Conservation (phyloP, 2,888 invertebrate species). For the Megamerina dolium region DNA sequence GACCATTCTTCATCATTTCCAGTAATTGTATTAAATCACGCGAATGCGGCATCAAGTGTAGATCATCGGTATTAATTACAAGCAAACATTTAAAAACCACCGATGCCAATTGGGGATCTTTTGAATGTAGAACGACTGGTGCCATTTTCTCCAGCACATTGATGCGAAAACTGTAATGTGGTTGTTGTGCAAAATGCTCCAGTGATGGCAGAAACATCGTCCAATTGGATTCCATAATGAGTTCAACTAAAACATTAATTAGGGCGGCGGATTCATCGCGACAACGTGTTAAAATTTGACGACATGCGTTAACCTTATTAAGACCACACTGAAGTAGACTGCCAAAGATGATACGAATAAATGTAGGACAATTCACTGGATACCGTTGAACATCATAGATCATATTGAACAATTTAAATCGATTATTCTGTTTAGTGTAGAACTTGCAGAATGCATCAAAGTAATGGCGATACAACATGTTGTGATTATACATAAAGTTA, state of each 20-base stretch:
- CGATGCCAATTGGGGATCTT: slow-evolving; percentile 15
- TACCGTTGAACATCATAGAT: slow-evolving; percentile 26
- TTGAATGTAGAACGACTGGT: slow-evolving; percentile 16
- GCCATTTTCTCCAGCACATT: slow-evolving; percentile 22
- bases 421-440: slow-evolving; percentile 22
- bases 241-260: slow-evolving; percentile 24
- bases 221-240: slow-evolving; percentile 29
- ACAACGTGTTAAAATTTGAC: slow-evolving; percentile 19
- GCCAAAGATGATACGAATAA: slow-evolving; percentile 19
- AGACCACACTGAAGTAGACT: slow-evolving; percentile 21
- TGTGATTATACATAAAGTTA: slow-evolving; percentile 20
- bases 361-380: slow-evolving; percentile 18
- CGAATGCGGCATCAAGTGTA: slow-evolving; percentile 11
- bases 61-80: slow-evolving; percentile 18
- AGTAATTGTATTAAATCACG: slow-evolving; percentile 19
- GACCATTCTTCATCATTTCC: slow-evolving; percentile 16
- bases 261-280: slow-evolving; percentile 13
- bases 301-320: slow-evolving; percentile 23
- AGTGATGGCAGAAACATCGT: slow-evolving; percentile 25
- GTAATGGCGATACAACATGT: slow-evolving; percentile 17
- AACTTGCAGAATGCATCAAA: slow-evolving; percentile 23
- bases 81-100: slow-evolving; percentile 23
- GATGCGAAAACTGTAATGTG: slow-evolving; percentile 23
- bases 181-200: slow-evolving; percentile 21
- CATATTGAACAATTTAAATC: slow-evolving; percentile 24